phyloP scores from a whole-genome alignment of 2,797 vertebrate genomes.

The Prionace glauca region DNA sequence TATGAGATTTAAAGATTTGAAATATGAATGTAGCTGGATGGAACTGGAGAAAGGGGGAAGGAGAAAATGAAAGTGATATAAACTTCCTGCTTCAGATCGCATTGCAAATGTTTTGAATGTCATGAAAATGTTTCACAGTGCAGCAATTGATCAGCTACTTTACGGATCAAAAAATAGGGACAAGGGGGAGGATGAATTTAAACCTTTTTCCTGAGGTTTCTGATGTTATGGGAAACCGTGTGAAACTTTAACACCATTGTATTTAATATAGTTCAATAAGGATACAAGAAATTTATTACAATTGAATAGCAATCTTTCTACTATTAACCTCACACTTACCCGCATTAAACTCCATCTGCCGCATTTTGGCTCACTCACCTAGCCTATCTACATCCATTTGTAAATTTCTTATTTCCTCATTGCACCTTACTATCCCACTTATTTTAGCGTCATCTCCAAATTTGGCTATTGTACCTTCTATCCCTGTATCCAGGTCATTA shows the following conservation, averaged over 20 bases:
- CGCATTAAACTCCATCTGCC: no score
- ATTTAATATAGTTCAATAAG: neutral
- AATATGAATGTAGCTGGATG: neutral
- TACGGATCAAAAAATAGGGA: neutral
- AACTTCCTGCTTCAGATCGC: neutral
- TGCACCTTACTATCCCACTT: no score
- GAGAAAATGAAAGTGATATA: neutral
- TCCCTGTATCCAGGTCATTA: no score
- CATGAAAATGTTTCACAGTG: neutral
- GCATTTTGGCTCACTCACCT: no score
- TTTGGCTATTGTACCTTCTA: no score
- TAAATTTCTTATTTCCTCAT: no score
- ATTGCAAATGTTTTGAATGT: neutral
- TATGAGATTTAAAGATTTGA: neutral
- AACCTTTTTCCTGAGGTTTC: neutral
- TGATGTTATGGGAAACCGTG: neutral
- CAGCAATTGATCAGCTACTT: neutral
- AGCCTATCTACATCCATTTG: no score
- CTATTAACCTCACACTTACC: neutral
- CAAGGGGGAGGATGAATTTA: neutral
- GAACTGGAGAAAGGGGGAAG: neutral
- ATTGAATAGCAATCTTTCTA: neutral
- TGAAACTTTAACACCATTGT: neutral
- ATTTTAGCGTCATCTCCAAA: no score
- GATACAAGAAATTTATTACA: neutral